Conservation (phyloP, 2,797 vertebrate genomes). For the Pangasius larnaudii region DNA sequence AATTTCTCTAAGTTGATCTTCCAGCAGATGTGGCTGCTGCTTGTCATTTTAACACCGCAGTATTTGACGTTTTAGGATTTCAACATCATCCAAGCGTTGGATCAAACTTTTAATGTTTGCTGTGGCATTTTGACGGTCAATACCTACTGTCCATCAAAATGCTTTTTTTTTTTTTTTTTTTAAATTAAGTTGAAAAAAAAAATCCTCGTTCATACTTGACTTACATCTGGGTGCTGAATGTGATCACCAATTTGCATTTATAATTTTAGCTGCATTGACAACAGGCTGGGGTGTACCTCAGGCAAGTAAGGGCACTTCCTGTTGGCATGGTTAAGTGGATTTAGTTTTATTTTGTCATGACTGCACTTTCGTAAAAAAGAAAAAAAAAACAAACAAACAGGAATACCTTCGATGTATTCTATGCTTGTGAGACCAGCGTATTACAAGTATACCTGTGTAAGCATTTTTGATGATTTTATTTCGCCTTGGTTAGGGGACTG, state of each 20-base stretch:
- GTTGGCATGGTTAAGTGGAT: slow-evolving; percentile 14
- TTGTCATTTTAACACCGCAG: slow-evolving; percentile 52
- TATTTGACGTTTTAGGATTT: slow-evolving; percentile 58
- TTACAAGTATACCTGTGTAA: slow-evolving; percentile 41
- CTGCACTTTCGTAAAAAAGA: slow-evolving; percentile 37
- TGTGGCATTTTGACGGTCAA: slow-evolving; percentile 42
- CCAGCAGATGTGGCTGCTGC: slow-evolving; percentile 56
- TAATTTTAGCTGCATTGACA: slow-evolving; percentile 26
- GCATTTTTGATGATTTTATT: slow-evolving; percentile 25
- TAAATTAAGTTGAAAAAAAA: slow-evolving; percentile 7
- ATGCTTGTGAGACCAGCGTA: slow-evolving; percentile 44
- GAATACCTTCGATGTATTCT: slow-evolving; percentile 46
- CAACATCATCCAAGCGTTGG: slow-evolving; percentile 43
- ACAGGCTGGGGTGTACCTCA: slow-evolving; percentile 32
- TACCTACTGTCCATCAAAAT: slow-evolving; percentile 16
- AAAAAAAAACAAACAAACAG: neutral
- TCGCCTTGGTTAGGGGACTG: slow-evolving; percentile 37
- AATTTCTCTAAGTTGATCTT: slow-evolving; percentile 54
- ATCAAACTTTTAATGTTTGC: slow-evolving; percentile 49
- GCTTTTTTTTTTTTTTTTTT: neutral
- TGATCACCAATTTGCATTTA: slow-evolving; percentile 47
- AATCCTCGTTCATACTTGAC: slow-evolving; percentile 55
- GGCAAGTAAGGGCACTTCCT: slow-evolving; percentile 19
- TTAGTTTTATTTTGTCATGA: slow-evolving; percentile 32
- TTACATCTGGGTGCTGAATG: slow-evolving; percentile 50